A percentile compares a stretch with the other conserved stretches of the same genome.
Evolutionary conservation across 2,888 invertebrate genomes (phyloP).

Genomic region (Osedax frankpressi): DNA sequence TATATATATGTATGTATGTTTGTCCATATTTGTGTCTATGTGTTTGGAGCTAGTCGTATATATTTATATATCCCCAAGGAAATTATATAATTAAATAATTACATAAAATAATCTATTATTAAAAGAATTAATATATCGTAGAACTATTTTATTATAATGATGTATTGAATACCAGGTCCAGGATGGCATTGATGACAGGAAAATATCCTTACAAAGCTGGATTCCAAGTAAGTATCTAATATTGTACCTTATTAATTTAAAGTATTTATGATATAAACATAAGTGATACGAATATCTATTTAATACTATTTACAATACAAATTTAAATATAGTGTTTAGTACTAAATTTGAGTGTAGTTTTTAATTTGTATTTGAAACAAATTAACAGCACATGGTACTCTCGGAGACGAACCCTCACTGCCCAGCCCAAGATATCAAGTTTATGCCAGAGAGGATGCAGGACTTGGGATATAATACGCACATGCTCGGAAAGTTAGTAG

Average conservation of each 20-base stretch:
- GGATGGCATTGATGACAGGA: background rate
- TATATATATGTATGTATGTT: background rate
- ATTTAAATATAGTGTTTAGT: too few relatives aligned
- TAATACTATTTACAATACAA: too few relatives aligned
- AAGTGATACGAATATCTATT: too few relatives aligned
- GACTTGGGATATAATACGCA: slow-evolving; percentile 41
- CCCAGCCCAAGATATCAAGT: background rate
- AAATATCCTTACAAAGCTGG: background rate
- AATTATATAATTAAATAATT: too few relatives aligned
- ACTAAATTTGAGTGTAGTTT: too few relatives aligned
- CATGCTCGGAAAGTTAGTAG: slow-evolving; percentile 27
- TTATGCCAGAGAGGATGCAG: slow-evolving; percentile 33
- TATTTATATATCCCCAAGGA: background rate
- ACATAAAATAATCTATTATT: background rate
- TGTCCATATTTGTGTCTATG: background rate
- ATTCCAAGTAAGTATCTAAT: too few relatives aligned
- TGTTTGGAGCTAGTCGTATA: background rate
- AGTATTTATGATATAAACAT: too few relatives aligned
- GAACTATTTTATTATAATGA: too few relatives aligned
- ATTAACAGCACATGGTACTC: background rate
- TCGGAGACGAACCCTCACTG: background rate
- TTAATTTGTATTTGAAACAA: too few relatives aligned
- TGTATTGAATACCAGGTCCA: too few relatives aligned
- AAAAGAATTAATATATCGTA: too few relatives aligned
- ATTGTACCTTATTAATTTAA: too few relatives aligned